Evolutionary conservation across 2,888 invertebrate species (phyloP), one percentile per base, ranked within the genome.

Genomic region (Machimus rusticus): DNA sequence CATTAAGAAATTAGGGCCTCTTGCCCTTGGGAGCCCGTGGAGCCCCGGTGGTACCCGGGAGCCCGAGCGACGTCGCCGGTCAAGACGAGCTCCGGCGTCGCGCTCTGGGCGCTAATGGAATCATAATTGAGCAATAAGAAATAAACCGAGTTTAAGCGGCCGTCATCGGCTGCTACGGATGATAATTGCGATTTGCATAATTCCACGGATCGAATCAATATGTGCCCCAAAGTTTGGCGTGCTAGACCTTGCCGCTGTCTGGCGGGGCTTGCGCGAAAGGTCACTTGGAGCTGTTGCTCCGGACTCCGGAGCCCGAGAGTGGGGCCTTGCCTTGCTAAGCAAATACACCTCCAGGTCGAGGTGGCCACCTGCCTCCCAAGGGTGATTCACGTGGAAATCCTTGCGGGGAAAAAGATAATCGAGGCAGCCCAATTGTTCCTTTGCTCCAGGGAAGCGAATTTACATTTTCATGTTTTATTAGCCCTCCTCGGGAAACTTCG

Each of bases 161-260:
- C 43, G 43, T 23, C 78, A 14, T 23, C 39, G 43, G 78, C 4
- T 39, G 39, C 12, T 23, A 28, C 19, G 14, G 46, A 46, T 77
- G 77, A n/a, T 78, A 78, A 78, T 78, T 43, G 78, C n/a, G 19
- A 78, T 78, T 78, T 78, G 43, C 78, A 78, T 78, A 78, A 78
- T 78, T 78, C 23, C 37, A 19, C 43, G 43, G 19, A 78, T 43
- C 37, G 14, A 78, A 78, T 78, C 78, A 78, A 78, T 78, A 78
- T 78, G 78, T 43, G 4, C 43, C 78, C 23, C 23, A 78, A 78
- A 78, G 39, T 46, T 78, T 78, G 46, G 43, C 78, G 43, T 78
- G 43, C 19, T 12, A 66, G 66, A 28, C 66, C 66, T 66, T 23
- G 8, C 55, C n/a, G 39, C 23, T 78, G 8, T 39, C 43, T 43